Percentiles rank a stretch among this genome's conserved stretches.
Evolutionary conservation across 2,113 vertebrate genomes (phyloP).

Genomic region (Ardeotis arabs): DNA sequence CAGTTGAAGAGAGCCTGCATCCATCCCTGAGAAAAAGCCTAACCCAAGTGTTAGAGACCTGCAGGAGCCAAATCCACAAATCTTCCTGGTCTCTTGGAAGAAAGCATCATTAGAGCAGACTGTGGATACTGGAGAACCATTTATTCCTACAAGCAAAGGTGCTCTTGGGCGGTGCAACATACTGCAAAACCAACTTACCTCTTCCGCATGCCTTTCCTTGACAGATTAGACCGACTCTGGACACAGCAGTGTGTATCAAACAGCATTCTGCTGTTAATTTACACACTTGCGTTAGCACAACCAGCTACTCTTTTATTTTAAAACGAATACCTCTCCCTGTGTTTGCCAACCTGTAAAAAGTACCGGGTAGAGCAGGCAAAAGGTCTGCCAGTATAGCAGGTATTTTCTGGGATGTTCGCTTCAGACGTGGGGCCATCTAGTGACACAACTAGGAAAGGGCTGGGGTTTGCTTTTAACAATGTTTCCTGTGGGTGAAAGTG

Average conservation of each 20-base stretch:
- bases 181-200: background rate
- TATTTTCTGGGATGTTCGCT: background rate
- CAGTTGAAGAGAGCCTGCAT: accelerated
- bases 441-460: background rate
- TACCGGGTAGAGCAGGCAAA: background rate
- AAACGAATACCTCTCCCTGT: background rate
- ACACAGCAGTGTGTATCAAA: background rate
- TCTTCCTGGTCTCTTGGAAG: background rate
- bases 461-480: background rate
- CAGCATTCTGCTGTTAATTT: background rate
- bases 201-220: background rate
- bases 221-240: background rate
- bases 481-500: background rate
- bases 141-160: background rate
- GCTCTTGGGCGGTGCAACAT: background rate
- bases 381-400: accelerated
- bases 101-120: background rate
- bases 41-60: background rate
- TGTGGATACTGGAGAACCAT: background rate
- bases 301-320: background rate
- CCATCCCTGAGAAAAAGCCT: background rate
- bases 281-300: background rate
- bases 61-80: background rate
- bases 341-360: background rate
- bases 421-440: conserved; percentile 71